A percentile compares a stretch with the other conserved stretches of the same genome.
phyloP scores from a whole-genome alignment of 2,888 invertebrate genomes.

The Spialia ferax region DNA sequence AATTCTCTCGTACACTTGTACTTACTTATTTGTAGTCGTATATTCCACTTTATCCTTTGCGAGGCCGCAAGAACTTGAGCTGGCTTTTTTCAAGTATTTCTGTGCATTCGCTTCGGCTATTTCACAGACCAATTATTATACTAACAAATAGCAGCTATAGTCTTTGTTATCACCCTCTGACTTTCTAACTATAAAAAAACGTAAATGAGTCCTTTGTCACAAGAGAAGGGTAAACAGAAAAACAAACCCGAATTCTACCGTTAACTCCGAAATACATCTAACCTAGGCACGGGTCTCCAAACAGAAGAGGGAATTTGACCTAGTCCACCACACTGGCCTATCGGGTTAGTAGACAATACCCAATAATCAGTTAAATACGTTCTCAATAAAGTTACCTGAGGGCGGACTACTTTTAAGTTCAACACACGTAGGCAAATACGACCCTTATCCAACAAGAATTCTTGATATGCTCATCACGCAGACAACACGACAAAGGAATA shows the following conservation, averaged over 20 bases:
- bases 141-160: too few relatives aligned
- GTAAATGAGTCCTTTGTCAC: too few relatives aligned
- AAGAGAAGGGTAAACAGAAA: too few relatives aligned
- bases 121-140: background rate
- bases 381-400: background rate
- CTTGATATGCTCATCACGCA: constrained; percentile 58
- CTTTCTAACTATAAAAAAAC: too few relatives aligned
- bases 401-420: background rate
- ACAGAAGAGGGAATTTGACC: too few relatives aligned
- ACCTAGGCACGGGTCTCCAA: too few relatives aligned
- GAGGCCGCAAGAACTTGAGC: constrained; percentile 16
- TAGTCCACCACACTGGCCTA: too few relatives aligned
- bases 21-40: constrained; percentile 20
- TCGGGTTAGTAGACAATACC: too few relatives aligned
- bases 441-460: background rate
- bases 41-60: constrained; percentile 26
- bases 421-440: background rate
- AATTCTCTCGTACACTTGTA: constrained; percentile 22
- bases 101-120: background rate
- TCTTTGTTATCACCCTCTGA: too few relatives aligned
- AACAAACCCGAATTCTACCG: too few relatives aligned
- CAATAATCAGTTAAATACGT: too few relatives aligned
- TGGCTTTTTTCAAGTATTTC: constrained; percentile 16
- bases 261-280: too few relatives aligned
- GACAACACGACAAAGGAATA: constrained; percentile 71